Percentiles rank a stretch among this genome's conserved stretches.
Evolutionary conservation across 2,113 vertebrate genomes (phyloP).

Genomic region (Antennarius striatus): DNA sequence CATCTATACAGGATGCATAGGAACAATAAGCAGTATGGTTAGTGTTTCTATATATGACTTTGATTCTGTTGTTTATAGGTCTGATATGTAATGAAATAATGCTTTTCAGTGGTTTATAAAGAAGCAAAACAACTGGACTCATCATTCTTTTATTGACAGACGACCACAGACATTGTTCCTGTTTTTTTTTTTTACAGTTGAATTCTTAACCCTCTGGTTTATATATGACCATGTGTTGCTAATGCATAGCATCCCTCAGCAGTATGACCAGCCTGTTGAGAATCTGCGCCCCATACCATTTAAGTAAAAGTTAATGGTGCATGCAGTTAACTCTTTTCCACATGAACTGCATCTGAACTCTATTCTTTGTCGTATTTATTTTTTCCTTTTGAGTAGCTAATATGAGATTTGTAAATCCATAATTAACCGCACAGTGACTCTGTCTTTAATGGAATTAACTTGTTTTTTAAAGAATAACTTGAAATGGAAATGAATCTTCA

Average conservation of each 20-base stretch:
- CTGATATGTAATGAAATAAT: not conserved
- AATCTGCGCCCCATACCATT: conserved; percentile 27
- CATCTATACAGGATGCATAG: not conserved
- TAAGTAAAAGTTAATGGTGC: conserved; percentile 54
- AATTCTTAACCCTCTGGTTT: conserved; percentile 37
- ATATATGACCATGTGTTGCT: conserved; percentile 38
- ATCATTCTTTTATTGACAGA: conserved; percentile 1
- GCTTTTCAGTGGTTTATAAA: conserved; percentile 1
- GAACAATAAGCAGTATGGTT: conserved; percentile 10
- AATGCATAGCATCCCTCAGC: conserved; percentile 31
- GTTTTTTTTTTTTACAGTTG: conserved; percentile 16
- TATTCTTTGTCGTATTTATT: conserved; percentile 16
- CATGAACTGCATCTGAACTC: conserved; percentile 52
- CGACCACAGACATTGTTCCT: not conserved
- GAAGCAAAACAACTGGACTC: not conserved
- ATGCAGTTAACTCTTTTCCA: conserved; percentile 24
- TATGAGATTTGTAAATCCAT: conserved; percentile 50
- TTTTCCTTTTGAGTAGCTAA: conserved; percentile 33
- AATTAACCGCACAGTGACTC: conserved; percentile 56
- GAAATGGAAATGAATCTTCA: conserved; percentile 51
- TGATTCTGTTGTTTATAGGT: conserved; percentile 18
- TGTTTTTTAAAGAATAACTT: conserved; percentile 26
- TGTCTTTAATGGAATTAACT: conserved; percentile 43
- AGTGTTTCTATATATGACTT: conserved; percentile 29
- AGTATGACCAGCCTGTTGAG: conserved; percentile 8